Percentiles rank a stretch among this genome's conserved stretches.
Conservation (phyloP, 2,797 vertebrate species). For the Lagorchestes hirsutus region DNA sequence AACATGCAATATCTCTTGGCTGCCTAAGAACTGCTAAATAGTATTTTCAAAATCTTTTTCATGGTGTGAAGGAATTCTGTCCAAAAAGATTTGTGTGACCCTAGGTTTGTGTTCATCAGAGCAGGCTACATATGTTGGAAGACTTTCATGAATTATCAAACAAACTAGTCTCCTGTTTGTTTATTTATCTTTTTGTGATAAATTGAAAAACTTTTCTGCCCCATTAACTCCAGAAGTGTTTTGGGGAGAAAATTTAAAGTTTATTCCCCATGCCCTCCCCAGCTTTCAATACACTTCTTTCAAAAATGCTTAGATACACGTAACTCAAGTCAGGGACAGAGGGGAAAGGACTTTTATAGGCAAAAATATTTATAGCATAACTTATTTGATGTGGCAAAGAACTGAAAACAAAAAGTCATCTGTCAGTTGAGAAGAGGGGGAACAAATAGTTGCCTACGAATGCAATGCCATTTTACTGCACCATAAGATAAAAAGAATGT, state of each 20-base stretch:
- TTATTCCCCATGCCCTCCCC: background rate
- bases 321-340: background rate
- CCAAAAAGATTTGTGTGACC: background rate
- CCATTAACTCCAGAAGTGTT: background rate
- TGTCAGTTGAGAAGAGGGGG: background rate
- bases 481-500: background rate
- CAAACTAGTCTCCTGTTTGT: background rate
- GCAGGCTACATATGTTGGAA: background rate
- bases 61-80: background rate
- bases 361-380: background rate
- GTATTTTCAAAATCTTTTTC: background rate
- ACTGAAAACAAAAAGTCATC: background rate
- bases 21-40: background rate
- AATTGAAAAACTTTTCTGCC: background rate
- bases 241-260: background rate
- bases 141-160: slow-evolving; percentile 9
- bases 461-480: background rate
- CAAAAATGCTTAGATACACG: background rate
- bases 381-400: background rate
- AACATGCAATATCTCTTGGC: background rate
- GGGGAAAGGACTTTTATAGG: background rate
- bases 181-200: background rate
- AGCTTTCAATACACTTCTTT: background rate
- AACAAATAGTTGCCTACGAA: background rate
- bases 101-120: slow-evolving; percentile 8